Conservation (phyloP, 2,113 vertebrate genomes). For the Campylomormyrus numenius region DNA sequence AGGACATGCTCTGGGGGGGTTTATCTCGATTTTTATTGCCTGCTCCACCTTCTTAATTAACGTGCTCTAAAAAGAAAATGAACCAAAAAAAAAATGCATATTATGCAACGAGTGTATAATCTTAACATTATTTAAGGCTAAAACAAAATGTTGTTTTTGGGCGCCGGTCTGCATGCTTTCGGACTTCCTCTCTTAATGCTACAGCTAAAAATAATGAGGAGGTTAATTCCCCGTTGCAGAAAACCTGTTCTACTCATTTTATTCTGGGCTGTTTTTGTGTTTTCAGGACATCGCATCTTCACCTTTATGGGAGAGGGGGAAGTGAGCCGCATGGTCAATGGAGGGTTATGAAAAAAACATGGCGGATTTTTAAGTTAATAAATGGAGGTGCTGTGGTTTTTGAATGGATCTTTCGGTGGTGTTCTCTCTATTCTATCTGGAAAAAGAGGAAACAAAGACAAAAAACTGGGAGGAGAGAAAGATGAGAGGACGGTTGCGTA, state of each 20-base stretch:
- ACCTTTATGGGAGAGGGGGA: neutral
- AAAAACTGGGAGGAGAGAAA: neutral
- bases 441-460: neutral
- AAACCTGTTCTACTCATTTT: conserved; percentile 43
- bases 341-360: neutral
- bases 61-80: neutral
- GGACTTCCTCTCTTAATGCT: conserved; percentile 43
- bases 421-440: neutral
- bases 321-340: neutral
- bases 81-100: neutral
- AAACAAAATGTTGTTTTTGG: conserved; percentile 21
- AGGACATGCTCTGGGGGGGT: neutral
- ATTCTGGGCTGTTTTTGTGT: conserved; percentile 24
- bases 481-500: neutral
- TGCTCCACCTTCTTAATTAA: neutral
- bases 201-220: conserved; percentile 58
- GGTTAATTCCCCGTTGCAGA: conserved; percentile 51
- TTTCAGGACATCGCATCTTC: neutral
- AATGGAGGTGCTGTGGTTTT: neutral
- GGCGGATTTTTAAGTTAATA: neutral
- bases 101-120: neutral
- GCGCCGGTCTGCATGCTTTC: conserved; percentile 41
- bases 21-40: neutral
- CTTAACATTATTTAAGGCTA: conserved; percentile 25
- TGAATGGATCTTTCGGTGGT: neutral